These are phyloP conservation scores for Oopsacas minuta DNA, from an alignment of 37 sponge, comb jelly and placozoan species.

Conservation along the genomic window DNA sequence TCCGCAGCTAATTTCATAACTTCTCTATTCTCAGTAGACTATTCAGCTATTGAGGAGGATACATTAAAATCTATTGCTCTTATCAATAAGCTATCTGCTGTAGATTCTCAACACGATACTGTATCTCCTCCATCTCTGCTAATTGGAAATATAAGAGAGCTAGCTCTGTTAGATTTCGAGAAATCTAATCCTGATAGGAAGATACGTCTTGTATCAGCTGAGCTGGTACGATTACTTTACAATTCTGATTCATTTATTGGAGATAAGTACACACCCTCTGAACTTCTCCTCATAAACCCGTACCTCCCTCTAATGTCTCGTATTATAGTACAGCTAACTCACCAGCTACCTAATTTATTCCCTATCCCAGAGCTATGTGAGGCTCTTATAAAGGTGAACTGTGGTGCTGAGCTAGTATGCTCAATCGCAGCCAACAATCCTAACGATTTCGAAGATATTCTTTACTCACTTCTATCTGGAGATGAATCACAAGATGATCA, in stretches of 20 bases:
- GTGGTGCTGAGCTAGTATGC: not conserved
- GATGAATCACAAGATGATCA: slow-evolving; percentile 8
- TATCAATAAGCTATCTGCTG: not conserved
- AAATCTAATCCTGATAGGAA: not conserved
- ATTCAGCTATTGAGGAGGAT: not conserved
- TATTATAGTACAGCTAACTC: not conserved
- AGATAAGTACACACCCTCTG: not conserved
- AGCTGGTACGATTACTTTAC: not conserved
- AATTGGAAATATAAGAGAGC: not conserved
- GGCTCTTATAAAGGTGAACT: not conserved
- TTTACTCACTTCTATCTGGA: not conserved
- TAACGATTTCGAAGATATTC: not conserved
- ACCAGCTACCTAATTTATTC: not conserved
- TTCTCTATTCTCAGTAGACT: not conserved
- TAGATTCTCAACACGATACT: not conserved
- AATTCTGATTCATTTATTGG: not conserved
- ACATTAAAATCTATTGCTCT: not conserved
- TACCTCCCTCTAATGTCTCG: not conserved
- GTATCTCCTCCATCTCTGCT: not conserved
- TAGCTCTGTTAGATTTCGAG: not conserved
- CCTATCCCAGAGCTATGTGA: not conserved
- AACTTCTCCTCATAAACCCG: not conserved
- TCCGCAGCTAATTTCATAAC: not conserved
- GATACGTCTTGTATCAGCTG: not conserved
- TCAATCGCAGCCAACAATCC: not conserved